Base-by-base conservation (phyloP, 2,888 invertebrate genomes). In the Hirtodrosophila histrioides region DNA sequence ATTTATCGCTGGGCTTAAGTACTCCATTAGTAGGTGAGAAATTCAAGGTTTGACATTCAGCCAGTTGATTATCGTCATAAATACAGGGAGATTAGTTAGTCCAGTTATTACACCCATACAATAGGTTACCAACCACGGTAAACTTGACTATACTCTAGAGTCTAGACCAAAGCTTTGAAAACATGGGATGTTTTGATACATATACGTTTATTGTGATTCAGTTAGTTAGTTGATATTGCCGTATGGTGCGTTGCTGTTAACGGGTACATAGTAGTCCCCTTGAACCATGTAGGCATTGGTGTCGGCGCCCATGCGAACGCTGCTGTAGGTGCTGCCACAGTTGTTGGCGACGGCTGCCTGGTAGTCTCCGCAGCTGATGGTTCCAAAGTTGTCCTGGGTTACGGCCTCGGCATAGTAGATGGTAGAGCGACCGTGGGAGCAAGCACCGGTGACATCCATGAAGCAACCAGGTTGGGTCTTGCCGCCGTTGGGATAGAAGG, bases 401-500 rank as follows among this genome's bases (percentile, higher is more conserved):
- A 93, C 79, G 2, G 93, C 92, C 86, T 93, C 93, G 1, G 91
- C 91, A 55, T 90, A 93, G 63, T 92, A 92, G 49, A 74, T 60
- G 49, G 89, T 90, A 0, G 93, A 89, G 54, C 93, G 89, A 2
- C 77, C 73, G 69, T 93, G 93, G 17, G 93, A 88, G 84, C 93
- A 93, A 24, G 79, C 66, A 55, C 90, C 91, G 51, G 88, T 82
- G 36, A 90, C 54, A 88, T 90, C 91, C 69, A 87, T 70, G 74
- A 89, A 89, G 91, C 93, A 93, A 89, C 93, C 92, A 75, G 92
- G 90, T 91, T 93, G 93, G 90, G 91, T 91, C 91, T 93, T 91
- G 90, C 92, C 91, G 72, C 91, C 91, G 91, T 92, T 93, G 89
- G 92, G 93, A 91, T 93, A 93, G 91, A 93, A 92, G 85, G 92